phyloP scores from a whole-genome alignment of 2,113 vertebrate genomes.

The Chitala chitala region DNA sequence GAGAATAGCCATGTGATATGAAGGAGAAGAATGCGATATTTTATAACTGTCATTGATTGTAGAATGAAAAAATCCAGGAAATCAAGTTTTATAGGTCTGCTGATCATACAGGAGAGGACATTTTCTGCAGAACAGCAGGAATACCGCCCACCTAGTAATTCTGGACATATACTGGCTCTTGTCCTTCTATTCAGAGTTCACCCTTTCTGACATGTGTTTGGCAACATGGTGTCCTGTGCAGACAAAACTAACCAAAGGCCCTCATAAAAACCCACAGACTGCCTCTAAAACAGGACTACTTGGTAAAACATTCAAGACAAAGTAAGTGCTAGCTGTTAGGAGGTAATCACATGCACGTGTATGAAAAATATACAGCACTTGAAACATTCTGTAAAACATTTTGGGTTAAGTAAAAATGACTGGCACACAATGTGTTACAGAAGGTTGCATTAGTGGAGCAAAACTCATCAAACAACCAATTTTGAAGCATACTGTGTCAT shows the following conservation, averaged over 20 bases:
- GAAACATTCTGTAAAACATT: background rate
- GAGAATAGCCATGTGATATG: too few species aligned
- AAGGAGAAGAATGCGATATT: too few species aligned
- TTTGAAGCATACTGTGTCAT: background rate
- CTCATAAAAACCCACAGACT: background rate
- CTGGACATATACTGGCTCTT: background rate
- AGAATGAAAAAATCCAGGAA: too few species aligned
- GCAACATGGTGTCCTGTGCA: background rate
- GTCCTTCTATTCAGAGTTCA: background rate
- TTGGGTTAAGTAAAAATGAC: background rate
- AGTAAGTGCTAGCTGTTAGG: background rate
- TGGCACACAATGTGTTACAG: constrained; percentile 2
- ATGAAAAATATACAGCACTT: background rate
- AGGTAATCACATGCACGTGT: background rate
- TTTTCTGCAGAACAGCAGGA: background rate
- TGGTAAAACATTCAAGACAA: background rate
- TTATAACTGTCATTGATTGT: too few species aligned
- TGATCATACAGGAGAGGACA: too few species aligned
- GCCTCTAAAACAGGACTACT: background rate
- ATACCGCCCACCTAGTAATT: background rate
- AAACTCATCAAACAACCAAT: too few species aligned
- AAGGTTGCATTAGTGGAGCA: background rate
- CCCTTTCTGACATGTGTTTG: background rate
- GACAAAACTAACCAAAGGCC: background rate
- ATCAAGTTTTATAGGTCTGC: too few species aligned